These are phyloP conservation scores for Rhadinocentrus ornatus DNA, from an alignment of 2,797 vertebrate species.

Conservation along the genomic window DNA sequence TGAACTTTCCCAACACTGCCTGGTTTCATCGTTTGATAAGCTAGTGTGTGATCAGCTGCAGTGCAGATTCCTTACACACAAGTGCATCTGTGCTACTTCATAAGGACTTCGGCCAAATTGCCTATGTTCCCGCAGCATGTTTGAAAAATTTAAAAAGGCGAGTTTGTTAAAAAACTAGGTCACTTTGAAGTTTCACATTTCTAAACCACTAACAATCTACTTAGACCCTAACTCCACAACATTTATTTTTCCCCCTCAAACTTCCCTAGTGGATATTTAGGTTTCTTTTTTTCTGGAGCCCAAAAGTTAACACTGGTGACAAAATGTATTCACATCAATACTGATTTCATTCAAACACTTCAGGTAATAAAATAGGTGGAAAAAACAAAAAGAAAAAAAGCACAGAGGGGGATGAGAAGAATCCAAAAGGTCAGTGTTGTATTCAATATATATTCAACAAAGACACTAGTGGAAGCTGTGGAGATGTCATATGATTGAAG, in stretches of 20 bases:
- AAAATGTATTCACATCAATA: constrained; percentile 17
- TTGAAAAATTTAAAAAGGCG: constrained; percentile 63
- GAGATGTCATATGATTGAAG: constrained; percentile 30
- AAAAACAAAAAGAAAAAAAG: constrained; percentile 6
- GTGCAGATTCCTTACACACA: constrained; percentile 49
- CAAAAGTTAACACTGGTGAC: constrained; percentile 23
- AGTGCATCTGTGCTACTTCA: constrained; percentile 49
- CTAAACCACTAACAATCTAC: constrained; percentile 70
- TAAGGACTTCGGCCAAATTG: constrained; percentile 60
- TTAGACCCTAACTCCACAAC: constrained; percentile 63
- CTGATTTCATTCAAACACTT: constrained; percentile 29
- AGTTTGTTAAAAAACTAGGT: constrained; percentile 69
- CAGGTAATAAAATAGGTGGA: constrained; percentile 17
- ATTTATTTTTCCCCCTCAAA: constrained; percentile 13
- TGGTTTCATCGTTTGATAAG: constrained; percentile 43
- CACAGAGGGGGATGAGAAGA: constrained; percentile 15
- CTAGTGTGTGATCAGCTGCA: constrained; percentile 48
- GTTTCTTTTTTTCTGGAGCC: constrained; percentile 29
- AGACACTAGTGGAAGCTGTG: constrained; percentile 5
- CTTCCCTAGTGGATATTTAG: constrained; percentile 38
- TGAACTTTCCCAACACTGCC: too few relatives aligned
- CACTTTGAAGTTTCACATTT: constrained; percentile 73
- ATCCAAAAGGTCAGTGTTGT: constrained; percentile 14
- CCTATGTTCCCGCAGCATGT: constrained; percentile 56
- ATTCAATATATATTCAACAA: constrained; percentile 36